phyloP scores from a whole-genome alignment of 1,140 invertebrate genomes.

The Adoxophyes honmai region DNA sequence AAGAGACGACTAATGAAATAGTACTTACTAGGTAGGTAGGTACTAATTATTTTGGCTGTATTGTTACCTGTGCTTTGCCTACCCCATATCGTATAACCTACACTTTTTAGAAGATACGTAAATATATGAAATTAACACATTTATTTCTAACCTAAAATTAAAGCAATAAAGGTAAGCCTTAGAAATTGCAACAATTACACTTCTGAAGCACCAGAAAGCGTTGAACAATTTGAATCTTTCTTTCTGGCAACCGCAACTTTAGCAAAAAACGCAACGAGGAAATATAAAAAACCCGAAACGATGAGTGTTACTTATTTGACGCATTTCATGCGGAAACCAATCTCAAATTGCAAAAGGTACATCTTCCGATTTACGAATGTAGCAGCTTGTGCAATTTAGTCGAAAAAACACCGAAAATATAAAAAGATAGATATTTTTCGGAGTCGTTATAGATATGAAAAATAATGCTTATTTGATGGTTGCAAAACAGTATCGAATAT shows the following conservation, averaged over 20 bases:
- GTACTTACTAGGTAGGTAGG: no score
- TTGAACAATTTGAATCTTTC: not conserved
- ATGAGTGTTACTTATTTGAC: constrained; percentile 55
- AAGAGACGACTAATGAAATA: no score
- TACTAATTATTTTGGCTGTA: no score
- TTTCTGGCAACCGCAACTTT: constrained; percentile 29
- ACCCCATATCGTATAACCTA: no score
- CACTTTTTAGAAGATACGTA: no score
- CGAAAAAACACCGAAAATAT: constrained; percentile 19
- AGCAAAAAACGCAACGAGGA: constrained; percentile 41
- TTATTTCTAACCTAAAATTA: no score
- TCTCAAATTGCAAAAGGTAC: constrained; percentile 67
- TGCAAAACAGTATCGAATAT: constrained; percentile 42
- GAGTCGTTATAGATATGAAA: not conserved
- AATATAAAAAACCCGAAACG: constrained; percentile 43
- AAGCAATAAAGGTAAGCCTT: not conserved
- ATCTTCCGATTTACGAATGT: constrained; percentile 50
- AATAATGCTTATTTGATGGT: constrained; percentile 11
- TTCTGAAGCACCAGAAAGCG: not conserved
- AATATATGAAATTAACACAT: no score
- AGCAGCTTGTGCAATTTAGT: constrained; percentile 22
- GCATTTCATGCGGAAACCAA: constrained; percentile 68
- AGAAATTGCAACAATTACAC: not conserved
- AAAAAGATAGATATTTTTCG: constrained; percentile 16
- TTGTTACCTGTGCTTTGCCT: no score